These are phyloP conservation scores for Drosophila mulleri DNA, from an alignment of 2,888 invertebrate species.

Conservation along the genomic window DNA sequence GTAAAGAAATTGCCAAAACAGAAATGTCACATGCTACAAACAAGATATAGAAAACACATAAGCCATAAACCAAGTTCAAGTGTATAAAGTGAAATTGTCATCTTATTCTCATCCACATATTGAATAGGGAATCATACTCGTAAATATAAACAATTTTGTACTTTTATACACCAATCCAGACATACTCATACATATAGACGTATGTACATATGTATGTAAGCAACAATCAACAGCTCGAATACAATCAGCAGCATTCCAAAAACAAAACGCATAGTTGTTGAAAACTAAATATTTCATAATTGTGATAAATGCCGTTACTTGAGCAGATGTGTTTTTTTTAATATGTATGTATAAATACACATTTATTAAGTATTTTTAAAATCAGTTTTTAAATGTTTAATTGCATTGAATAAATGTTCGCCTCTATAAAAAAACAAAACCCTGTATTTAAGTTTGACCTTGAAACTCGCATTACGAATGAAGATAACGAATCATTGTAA, in stretches of 20 bases:
- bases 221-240: slow-evolving; percentile 21
- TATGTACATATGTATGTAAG: slow-evolving; percentile 8
- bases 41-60: slow-evolving; percentile 16
- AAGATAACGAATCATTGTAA: slow-evolving; percentile 5
- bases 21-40: slow-evolving; percentile 19
- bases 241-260: slow-evolving; percentile 71
- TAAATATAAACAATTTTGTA: slow-evolving; percentile 64
- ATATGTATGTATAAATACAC: slow-evolving; percentile 59
- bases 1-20: slow-evolving; percentile 67
- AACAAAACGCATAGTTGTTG: slow-evolving; percentile 60
- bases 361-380: slow-evolving; percentile 67
- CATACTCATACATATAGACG: slow-evolving; percentile 6
- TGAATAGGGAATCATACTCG: slow-evolving; percentile 26
- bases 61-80: slow-evolving; percentile 19
- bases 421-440: slow-evolving; percentile 44
- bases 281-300: slow-evolving; percentile 73
- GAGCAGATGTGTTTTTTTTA: slow-evolving; percentile 62
- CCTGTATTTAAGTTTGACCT: slow-evolving; percentile 23
- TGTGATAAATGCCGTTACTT: slow-evolving; percentile 74
- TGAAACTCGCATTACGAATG: slow-evolving; percentile 3
- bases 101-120: slow-evolving; percentile 24
- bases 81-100: slow-evolving; percentile 26
- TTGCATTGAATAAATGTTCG: slow-evolving; percentile 78
- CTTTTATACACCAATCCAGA: slow-evolving; percentile 64
- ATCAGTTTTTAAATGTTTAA: slow-evolving; percentile 75